phyloP scores from a whole-genome alignment of 2,113 vertebrate genomes.

The Diadophis punctatus region DNA sequence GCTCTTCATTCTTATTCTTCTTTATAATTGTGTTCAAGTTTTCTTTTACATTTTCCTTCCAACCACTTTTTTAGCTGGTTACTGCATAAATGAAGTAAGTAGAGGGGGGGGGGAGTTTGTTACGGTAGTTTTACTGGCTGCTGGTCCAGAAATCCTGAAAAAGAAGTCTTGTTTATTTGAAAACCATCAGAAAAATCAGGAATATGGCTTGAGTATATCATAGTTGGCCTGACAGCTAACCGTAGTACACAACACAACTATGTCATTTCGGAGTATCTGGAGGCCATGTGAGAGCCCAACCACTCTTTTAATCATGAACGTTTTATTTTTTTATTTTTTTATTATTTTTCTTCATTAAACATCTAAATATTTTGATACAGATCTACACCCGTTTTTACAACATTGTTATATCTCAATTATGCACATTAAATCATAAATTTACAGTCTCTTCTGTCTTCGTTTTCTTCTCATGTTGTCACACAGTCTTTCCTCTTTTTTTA shows the following conservation, averaged over 20 bases:
- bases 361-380: no score
- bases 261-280: not conserved
- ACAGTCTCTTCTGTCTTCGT: no score
- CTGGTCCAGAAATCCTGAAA: not conserved
- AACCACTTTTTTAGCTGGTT: not conserved
- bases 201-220: not conserved
- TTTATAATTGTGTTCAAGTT: not conserved
- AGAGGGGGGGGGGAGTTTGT: not conserved
- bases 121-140: not conserved
- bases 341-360: no score
- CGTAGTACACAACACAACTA: not conserved
- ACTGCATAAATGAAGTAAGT: not conserved
- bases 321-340: no score
- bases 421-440: no score
- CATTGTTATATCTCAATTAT: no score
- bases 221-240: not conserved
- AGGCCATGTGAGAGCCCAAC: not conserved
- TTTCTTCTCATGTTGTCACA: no score
- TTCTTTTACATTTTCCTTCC: not conserved
- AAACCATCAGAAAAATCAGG: not conserved
- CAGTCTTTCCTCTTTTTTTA: no score
- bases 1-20: not conserved
- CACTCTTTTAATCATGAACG: not conserved
- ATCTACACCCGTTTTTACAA: no score
- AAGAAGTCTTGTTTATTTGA: not conserved